Evolutionary conservation across 2,888 invertebrate genomes (phyloP).

Genomic region (Melanostoma mellinum): DNA sequence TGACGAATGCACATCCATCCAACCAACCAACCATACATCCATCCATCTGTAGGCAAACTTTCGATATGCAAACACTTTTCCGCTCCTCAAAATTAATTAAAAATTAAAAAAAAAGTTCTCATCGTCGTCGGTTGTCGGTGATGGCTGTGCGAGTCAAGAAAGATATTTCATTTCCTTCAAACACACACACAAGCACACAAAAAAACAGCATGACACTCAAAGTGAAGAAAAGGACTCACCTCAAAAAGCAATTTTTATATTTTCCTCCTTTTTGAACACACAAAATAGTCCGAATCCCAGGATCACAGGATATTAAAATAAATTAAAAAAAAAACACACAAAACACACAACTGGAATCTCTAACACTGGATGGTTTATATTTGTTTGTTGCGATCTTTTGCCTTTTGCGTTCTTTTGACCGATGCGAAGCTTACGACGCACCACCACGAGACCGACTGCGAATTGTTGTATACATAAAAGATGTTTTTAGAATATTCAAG

Average conservation of each 20-base stretch:
- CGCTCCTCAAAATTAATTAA: conserved; percentile 25
- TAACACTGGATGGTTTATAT: conserved; percentile 17
- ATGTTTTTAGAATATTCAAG: conserved; percentile 39
- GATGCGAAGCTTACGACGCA: conserved; percentile 16
- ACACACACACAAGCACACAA: background rate
- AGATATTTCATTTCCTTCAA: conserved; percentile 40
- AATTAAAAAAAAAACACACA: conserved; percentile 14
- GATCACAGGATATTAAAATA: conserved; percentile 56
- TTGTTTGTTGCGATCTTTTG: background rate
- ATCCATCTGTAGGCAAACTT: conserved; percentile 30
- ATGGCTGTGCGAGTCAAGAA: background rate
- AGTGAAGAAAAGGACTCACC: conserved; percentile 46
- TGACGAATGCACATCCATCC: conserved; percentile 28
- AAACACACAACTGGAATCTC: background rate
- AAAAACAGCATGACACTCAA: background rate
- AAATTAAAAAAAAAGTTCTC: conserved; percentile 51
- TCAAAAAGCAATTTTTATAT: conserved; percentile 59
- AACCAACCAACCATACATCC: background rate
- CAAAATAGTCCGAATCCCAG: conserved; percentile 37
- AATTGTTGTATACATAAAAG: conserved; percentile 30
- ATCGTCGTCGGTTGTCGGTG: background rate
- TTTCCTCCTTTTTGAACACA: conserved; percentile 22
- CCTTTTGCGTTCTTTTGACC: conserved; percentile 12
- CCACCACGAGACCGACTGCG: conserved; percentile 53
- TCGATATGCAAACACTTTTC: conserved; percentile 16